Evolutionary conservation across 2,113 vertebrate genomes (phyloP), one percentile per base, ranked within the genome.

Genomic region (Acinonyx jubatus): DNA sequence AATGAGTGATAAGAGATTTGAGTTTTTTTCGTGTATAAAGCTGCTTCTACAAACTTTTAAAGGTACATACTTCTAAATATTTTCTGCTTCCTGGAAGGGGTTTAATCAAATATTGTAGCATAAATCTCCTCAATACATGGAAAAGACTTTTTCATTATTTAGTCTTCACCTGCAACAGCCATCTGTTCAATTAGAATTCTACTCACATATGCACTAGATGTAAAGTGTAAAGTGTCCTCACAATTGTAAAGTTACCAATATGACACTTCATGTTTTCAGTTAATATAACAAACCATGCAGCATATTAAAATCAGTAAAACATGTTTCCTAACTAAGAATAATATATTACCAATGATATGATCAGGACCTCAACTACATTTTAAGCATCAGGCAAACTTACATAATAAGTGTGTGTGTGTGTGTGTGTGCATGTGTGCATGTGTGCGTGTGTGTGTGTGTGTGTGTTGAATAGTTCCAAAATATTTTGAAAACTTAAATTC

Each of bases 111-210:
- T 76, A 73, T 80, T 82, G 16, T 57, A 91, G 27, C 25, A 91
- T 52, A 83, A 82, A 95, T 2, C 52, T 83, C 14, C 80, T 90
- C 10, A 74, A 84, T 92, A 84, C 55, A 63, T 61, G 15, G 27
- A 36, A 41, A 95, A 50, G 27, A 14, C 18, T 76, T 94, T 89
- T 91, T 92, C 21, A 85, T 85, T 93, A 73, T 84, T 93, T 79
- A 73, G 4, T 85, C 19, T 69, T 92, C 78, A 97, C 83, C 79
- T 89, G 73, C 66, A 79, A 50, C 10, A 91, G 23, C 48, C 63
- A 97, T 87, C 61, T 90, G 9, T 92, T 96, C 45, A 45, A 83
- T 61, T 92, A 82, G n/a, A 92, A 89, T 92, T 96, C 9, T 25
- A 89, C 5, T 92, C 33, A 73, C 4, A 85, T 16, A 82, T 0